These are phyloP conservation scores for Erebia epiphron DNA, from an alignment of 2,888 invertebrate species.

Conservation along the genomic window DNA sequence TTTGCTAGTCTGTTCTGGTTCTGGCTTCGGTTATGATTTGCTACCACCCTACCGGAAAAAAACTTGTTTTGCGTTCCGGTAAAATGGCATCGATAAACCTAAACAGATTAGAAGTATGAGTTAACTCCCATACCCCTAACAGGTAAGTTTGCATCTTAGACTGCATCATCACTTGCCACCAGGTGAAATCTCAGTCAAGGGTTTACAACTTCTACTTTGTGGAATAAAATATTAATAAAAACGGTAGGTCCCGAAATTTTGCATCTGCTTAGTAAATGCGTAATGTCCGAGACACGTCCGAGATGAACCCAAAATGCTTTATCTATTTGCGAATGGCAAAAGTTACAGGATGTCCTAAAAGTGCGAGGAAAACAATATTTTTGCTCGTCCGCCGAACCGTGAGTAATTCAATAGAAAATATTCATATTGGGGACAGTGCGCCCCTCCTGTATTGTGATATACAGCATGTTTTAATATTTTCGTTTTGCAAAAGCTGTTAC, in stretches of 20 bases:
- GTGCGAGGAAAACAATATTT: conserved; percentile 79
- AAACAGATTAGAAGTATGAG: no score
- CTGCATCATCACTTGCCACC: no score
- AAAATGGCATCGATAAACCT: no score
- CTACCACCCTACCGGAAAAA: no score
- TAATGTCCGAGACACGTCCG: neutral
- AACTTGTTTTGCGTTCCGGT: no score
- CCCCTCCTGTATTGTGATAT: conserved; percentile 55
- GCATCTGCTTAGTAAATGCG: neutral
- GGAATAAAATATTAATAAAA: no score
- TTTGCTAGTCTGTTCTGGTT: no score
- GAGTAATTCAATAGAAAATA: conserved; percentile 82
- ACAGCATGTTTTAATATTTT: conserved; percentile 42
- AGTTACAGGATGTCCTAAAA: conserved; percentile 56
- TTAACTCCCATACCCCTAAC: no score
- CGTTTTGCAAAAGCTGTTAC: neutral
- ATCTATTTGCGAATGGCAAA: conserved; percentile 19
- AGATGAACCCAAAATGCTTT: conserved; percentile 5
- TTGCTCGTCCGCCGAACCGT: conserved; percentile 75
- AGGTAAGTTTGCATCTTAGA: no score
- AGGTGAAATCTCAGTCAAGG: no score
- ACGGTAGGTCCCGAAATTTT: neutral
- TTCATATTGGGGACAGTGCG: conserved; percentile 75
- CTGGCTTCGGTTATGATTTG: no score
- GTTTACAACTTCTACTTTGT: no score